These are phyloP conservation scores for Brassicogethes aeneus DNA, from an alignment of 2,888 invertebrate genomes.

Conservation along the genomic window DNA sequence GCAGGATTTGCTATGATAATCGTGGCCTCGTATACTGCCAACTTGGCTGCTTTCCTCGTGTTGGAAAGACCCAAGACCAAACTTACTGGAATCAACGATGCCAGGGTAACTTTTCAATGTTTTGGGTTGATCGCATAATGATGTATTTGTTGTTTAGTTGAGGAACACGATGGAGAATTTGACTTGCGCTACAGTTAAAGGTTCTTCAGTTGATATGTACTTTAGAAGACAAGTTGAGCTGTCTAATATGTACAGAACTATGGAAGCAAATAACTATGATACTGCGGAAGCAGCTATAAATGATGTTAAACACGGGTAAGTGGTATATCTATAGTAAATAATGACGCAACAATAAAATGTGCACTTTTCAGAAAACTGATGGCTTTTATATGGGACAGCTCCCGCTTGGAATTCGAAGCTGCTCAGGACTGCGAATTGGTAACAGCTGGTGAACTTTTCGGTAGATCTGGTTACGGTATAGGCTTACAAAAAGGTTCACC, in stretches of 20 bases:
- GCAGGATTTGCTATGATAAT: conserved; percentile 99
- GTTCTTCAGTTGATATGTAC: conserved; percentile 98
- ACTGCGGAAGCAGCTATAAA: conserved; percentile 93
- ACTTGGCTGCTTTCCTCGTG: conserved; percentile 97
- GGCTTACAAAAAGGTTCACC: conserved; percentile 93
- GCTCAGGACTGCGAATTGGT: conserved; percentile 96
- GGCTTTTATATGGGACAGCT: conserved; percentile 99
- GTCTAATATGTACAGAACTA: conserved; percentile 97
- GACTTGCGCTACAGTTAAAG: conserved; percentile 96
- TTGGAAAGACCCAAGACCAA: conserved; percentile 97
- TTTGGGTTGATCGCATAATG: no score
- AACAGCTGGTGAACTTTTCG: conserved; percentile 95
- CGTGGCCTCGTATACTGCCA: conserved; percentile 99
- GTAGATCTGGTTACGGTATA: conserved; percentile 93
- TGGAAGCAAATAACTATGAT: conserved; percentile 95
- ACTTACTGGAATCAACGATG: conserved; percentile 96
- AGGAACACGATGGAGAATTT: conserved; percentile 99
- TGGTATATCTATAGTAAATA: no score
- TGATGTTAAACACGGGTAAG: conserved; percentile 88
- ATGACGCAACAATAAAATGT: no score
- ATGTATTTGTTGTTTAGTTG: conserved; percentile 48
- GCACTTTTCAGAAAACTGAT: conserved; percentile 68
- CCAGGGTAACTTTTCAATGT: conserved; percentile 82
- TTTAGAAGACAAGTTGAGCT: conserved; percentile 96
- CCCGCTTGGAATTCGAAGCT: conserved; percentile 95